A percentile compares a stretch with the other conserved stretches of the same genome.
Conservation (phyloP, 1,140 invertebrate genomes). For the Drosophila rufa region DNA sequence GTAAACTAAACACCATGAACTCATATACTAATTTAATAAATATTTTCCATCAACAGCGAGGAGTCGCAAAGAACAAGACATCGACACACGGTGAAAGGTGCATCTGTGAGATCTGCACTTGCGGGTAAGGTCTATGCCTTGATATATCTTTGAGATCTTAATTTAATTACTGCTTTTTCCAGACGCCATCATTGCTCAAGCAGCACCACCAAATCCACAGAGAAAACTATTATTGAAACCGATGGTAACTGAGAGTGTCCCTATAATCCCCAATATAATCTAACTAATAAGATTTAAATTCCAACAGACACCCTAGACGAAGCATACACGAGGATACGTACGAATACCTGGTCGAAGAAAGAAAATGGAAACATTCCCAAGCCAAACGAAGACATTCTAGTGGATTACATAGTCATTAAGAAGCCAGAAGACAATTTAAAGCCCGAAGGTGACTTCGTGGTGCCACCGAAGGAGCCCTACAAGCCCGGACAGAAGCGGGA, state of each 20-base stretch:
- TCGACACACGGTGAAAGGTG: slow-evolving; percentile 90
- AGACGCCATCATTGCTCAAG: slow-evolving; percentile 80
- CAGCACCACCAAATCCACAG: slow-evolving; percentile 64
- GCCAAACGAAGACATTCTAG: slow-evolving; percentile 69
- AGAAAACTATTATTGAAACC: slow-evolving; percentile 61
- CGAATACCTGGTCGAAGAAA: slow-evolving; percentile 93
- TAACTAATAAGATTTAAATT: background rate
- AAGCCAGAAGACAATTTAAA: slow-evolving; percentile 88
- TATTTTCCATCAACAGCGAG: slow-evolving; percentile 52
- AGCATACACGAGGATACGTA: slow-evolving; percentile 89
- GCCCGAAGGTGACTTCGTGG: slow-evolving; percentile 87
- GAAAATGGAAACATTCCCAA: slow-evolving; percentile 90
- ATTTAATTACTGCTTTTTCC: background rate
- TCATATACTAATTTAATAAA: background rate
- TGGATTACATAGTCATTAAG: slow-evolving; percentile 82
- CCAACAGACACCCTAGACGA: slow-evolving; percentile 85
- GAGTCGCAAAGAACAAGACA: slow-evolving; percentile 85
- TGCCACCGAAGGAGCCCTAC: slow-evolving; percentile 85
- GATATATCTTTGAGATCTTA: background rate
- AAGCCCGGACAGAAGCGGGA: slow-evolving; percentile 63
- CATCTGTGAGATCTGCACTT: slow-evolving; percentile 95
- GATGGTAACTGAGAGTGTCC: slow-evolving; percentile 45
- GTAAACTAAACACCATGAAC: background rate
- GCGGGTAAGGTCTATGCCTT: slow-evolving; percentile 90
- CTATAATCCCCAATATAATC: too few relatives aligned